Base-by-base conservation (phyloP, 2,888 invertebrate genomes). In the Andrena dorsata region DNA sequence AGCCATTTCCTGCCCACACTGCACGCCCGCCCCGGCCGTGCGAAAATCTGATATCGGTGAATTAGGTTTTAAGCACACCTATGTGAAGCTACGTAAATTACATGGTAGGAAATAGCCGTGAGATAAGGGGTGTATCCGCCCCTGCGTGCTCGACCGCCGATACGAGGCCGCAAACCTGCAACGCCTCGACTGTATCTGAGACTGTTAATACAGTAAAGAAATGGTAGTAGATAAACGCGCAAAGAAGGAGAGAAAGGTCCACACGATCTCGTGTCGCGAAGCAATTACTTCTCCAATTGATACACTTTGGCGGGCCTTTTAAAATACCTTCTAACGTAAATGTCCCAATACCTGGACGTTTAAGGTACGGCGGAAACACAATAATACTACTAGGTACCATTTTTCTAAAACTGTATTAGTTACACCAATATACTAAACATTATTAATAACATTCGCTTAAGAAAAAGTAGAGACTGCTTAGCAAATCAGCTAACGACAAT, bases 11-110 rank as follows among this genome's bases (percentile, higher is more conserved):
- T 49, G 53, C 41, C 60, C 70, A 53, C 56, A n/a, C 23, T 28
- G 20, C 56, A 8, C 68, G 26, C 35, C 63, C 61, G 56, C 65
- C 65, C n/a, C 66, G 28, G 8, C 53, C 76, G 75, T 66, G 76
- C 63, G 64, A 79, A 79, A 69, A 76, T 76, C 69, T 76, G 77
- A 76, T 70, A 76, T 65, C 77, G 35, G 49, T 20, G 30, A 70
- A 79, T 76, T 76, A 76, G 69, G 63, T 58, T 65, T 64, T 41
- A 58, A 60, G 35, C 63, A 28, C 47, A 13, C 28, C 64, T 58
- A 49, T 49, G 75, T 47, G 76, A 64, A 20, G 13, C 65, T 16
- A 23, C 51, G 77, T 49, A 79, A 79, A 76, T 79, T 76, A 49
- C 13, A 70, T 20, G 51, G 47, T 49, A 35, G 64, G 20, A 8